Base-by-base conservation (phyloP, 2,888 invertebrate species). In the Nephrocerus scutellatus region DNA sequence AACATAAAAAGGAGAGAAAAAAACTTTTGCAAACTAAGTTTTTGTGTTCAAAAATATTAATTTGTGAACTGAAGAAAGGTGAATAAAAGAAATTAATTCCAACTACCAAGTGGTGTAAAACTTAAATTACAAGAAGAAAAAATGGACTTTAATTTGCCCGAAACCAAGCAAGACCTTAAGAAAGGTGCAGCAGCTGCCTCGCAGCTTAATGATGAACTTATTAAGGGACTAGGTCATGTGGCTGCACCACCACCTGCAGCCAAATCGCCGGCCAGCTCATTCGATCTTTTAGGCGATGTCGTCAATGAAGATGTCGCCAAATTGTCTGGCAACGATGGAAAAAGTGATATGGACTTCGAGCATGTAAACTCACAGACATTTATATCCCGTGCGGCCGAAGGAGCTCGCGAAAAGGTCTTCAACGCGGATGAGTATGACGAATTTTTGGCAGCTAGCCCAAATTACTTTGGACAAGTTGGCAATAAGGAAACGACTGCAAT, bases 131-230 rank as follows among this genome's bases (percentile, higher is more conserved):
- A 35, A 43, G 36, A 32, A 43, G 21, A n/a, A 23, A 50, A 43
- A 49, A 64, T 64, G 64, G 66, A 64, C 56, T 51, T 57, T 13
- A 62, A 63, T 50, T 62, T 63, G 39, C 54, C 55, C 21, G 46
- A 46, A 46, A 36, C 39, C 38, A 46, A 46, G 46, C 41, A 46
- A 41, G 63, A 64, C 41, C 47, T 60, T 31, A 63, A 64, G 30
- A 58, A 59, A 44, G 59, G 61, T 43, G 62, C 63, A 7, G 57
- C 52, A 26, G 51, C 56, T 30, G 59, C 57, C 35, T 53, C 52
- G 34, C 60, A 56, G 29, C 58, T 59, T 36, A 52, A 63, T 15
- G 53, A 51, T 38, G 53, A 52, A 28, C 51, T 48, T 24, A 50
- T 50, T 29, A 48, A 52, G 46, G 47, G 42, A 44, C 29, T 48